Evolutionary conservation across 2,113 vertebrate genomes (phyloP).

Genomic region (Pantherophis guttatus): DNA sequence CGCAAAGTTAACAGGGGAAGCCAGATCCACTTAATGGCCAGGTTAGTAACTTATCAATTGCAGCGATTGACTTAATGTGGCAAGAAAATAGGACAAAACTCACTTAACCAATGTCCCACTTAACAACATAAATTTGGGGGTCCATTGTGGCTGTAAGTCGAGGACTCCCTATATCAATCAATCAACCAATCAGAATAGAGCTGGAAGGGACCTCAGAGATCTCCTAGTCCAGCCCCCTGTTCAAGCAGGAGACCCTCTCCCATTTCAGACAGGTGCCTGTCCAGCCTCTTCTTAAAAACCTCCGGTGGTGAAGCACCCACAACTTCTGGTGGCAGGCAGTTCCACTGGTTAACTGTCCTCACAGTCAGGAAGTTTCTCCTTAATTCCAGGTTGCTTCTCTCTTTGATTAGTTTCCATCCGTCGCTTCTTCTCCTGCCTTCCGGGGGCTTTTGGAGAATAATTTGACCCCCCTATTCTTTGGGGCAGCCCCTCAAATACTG

Average conservation of each 20-base stretch:
- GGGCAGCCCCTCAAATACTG: neutral
- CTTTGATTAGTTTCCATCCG: rapidly evolving
- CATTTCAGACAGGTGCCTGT: neutral
- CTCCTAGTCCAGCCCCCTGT: neutral
- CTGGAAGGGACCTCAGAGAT: neutral
- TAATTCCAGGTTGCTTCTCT: neutral
- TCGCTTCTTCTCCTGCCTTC: too few relatives aligned
- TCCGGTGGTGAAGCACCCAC: neutral
- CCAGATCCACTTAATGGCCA: neutral
- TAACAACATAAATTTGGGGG: neutral
- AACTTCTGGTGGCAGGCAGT: neutral
- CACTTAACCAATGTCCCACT: neutral
- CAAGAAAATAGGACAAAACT: neutral
- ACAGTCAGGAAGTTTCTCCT: neutral
- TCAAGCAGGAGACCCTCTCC: neutral
- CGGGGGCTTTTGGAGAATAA: neutral
- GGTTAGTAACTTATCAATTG: neutral
- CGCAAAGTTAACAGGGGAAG: too few relatives aligned
- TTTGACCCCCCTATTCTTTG: rapidly evolving
- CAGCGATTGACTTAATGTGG: neutral
- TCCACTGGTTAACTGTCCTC: neutral
- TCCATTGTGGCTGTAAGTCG: neutral
- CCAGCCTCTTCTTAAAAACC: neutral
- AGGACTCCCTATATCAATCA: neutral
- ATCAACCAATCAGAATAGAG: neutral